These are phyloP conservation scores for Rynchops niger DNA, from an alignment of 2,113 vertebrate species.

Conservation along the genomic window DNA sequence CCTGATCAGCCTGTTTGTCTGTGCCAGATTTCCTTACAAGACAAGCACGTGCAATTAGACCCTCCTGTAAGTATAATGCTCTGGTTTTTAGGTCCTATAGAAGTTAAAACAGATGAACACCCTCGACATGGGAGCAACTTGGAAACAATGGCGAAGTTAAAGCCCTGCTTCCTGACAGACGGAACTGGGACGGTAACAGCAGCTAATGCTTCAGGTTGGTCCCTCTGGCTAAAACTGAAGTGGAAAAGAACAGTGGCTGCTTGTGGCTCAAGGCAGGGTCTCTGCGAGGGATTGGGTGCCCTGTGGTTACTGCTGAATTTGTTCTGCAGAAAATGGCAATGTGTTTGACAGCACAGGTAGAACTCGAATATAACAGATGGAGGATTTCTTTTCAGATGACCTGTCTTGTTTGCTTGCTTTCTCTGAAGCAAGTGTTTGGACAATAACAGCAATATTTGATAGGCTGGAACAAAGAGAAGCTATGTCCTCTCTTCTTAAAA, in stretches of 20 bases:
- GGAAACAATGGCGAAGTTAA: slow-evolving; percentile 86
- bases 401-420: neutral
- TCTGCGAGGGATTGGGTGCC: neutral
- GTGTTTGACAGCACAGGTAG: neutral
- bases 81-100: slow-evolving; percentile 79
- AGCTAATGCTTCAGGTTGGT: slow-evolving; percentile 92
- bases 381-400: neutral
- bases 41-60: neutral
- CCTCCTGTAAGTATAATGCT: neutral
- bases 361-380: neutral
- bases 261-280: neutral
- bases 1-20: neutral
- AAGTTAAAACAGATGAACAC: slow-evolving; percentile 89
- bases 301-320: neutral
- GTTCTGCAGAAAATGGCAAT: neutral
- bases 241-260: neutral
- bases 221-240: neutral
- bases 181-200: slow-evolving; percentile 89
- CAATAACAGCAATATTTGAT: neutral
- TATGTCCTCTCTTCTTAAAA: neutral
- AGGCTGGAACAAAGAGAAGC: neutral
- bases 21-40: neutral
- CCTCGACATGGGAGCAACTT: slow-evolving; percentile 88
- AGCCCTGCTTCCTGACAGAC: slow-evolving; percentile 88
- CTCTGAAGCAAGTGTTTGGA: neutral